Evolutionary conservation across 2,113 vertebrate species (phyloP).

Genomic region (Lampris incognitus): DNA sequence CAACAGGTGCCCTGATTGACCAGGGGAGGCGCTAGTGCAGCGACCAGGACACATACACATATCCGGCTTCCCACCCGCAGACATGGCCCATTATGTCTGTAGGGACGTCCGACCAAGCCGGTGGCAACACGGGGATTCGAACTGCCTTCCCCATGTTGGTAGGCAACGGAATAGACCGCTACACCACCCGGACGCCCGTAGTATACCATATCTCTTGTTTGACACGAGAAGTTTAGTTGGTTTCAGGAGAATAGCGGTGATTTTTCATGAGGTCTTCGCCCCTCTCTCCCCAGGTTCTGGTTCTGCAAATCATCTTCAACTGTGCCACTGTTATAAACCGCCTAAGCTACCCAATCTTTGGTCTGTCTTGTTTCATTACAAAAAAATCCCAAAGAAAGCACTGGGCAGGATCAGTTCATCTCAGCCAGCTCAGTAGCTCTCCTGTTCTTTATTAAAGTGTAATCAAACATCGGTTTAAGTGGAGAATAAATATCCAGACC

Average conservation of each 20-base stretch:
- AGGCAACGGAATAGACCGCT: too few species aligned
- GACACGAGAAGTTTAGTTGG: slow-evolving; percentile 31
- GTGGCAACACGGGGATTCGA: too few species aligned
- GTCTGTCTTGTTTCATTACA: slow-evolving; percentile 89
- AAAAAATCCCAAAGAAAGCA: slow-evolving; percentile 88
- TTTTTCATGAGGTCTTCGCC: slow-evolving; percentile 39
- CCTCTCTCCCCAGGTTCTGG: slow-evolving; percentile 26
- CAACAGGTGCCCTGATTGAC: too few species aligned
- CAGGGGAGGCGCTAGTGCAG: too few species aligned
- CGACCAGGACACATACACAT: too few species aligned
- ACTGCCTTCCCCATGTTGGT: too few species aligned
- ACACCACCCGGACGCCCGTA: too few species aligned
- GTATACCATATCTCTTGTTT: neutral
- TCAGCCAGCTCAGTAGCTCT: slow-evolving; percentile 89
- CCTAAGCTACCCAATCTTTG: slow-evolving; percentile 82
- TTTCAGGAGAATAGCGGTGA: slow-evolving; percentile 36
- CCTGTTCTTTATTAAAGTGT: slow-evolving; percentile 95
- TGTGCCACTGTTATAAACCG: slow-evolving; percentile 81
- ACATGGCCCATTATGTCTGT: too few species aligned
- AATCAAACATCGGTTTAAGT: slow-evolving; percentile 98
- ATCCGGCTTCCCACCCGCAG: too few species aligned
- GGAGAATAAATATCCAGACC: slow-evolving; percentile 99
- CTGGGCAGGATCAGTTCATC: slow-evolving; percentile 89
- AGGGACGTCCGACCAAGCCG: too few species aligned
- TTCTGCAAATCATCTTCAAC: slow-evolving; percentile 72